These are phyloP conservation scores for Eospalax fontanierii DNA, from an alignment of 2,797 vertebrate species.

Conservation along the genomic window DNA sequence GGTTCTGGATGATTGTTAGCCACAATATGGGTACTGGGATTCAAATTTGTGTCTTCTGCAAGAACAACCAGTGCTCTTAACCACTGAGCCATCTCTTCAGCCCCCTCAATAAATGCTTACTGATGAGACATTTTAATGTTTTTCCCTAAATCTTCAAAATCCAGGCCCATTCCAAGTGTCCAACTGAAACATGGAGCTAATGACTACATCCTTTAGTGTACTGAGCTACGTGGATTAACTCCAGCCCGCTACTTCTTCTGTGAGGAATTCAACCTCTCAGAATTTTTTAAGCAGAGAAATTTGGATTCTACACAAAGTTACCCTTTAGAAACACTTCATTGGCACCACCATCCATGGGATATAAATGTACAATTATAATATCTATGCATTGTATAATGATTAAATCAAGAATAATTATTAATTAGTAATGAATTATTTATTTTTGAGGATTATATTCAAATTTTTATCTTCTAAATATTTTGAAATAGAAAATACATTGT, in stretches of 20 bases:
- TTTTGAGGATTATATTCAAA: not conserved
- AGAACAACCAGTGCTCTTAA: no score
- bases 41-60: no score
- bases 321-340: not conserved
- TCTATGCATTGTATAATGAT: not conserved
- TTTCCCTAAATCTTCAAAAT: slow-evolving; percentile 20
- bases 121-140: not conserved
- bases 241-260: not conserved
- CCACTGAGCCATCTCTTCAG: no score
- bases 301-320: not conserved
- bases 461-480: not conserved
- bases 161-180: not conserved
- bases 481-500: not conserved
- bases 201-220: not conserved
- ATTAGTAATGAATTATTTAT: not conserved
- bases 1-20: no score
- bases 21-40: no score
- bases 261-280: not conserved
- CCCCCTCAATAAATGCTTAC: no score
- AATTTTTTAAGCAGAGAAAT: not conserved
- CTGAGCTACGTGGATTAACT: not conserved
- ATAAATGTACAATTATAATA: not conserved
- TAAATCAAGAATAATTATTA: not conserved
- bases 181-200: not conserved
- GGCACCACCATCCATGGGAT: not conserved